Percentiles rank a stretch among this genome's conserved stretches.
These are phyloP conservation scores for Peromyscus polionotus DNA, from an alignment of 2,113 vertebrate genomes.

Conservation along the genomic window DNA sequence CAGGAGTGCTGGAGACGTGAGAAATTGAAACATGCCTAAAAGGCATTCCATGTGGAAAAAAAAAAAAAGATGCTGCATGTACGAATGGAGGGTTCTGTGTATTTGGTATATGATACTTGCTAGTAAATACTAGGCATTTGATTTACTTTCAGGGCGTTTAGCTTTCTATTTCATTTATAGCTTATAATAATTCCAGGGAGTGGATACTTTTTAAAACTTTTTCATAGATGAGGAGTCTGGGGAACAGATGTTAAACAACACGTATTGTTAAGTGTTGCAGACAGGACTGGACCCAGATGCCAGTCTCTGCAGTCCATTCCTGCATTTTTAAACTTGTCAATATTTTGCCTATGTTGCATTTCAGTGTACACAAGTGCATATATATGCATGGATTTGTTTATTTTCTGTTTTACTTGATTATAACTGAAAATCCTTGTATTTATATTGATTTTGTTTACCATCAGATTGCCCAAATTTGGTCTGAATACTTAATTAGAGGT, in stretches of 20 bases:
- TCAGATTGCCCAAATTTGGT: background rate
- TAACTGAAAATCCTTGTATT: constrained; percentile 8
- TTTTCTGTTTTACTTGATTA: background rate
- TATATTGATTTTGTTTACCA: constrained; percentile 25
- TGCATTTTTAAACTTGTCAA: background rate
- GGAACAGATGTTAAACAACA: background rate
- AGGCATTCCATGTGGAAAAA: background rate
- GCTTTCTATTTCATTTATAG: background rate
- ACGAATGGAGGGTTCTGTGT: background rate
- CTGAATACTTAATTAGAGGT: background rate
- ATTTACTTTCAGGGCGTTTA: background rate
- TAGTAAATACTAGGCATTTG: background rate
- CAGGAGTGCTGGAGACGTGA: background rate
- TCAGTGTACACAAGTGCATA: background rate
- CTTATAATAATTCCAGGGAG: background rate
- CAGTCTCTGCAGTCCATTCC: background rate
- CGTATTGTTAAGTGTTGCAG: background rate
- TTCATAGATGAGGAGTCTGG: constrained; percentile 25
- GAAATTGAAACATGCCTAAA: background rate
- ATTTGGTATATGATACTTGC: background rate
- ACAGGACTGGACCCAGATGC: background rate
- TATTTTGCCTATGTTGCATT: background rate
- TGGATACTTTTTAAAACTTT: background rate
- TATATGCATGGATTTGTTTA: background rate
- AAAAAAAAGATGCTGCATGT: background rate